Evolutionary conservation across 23 tunicate genomes (phyloP).

Genomic region (Trididemnum clinides): DNA sequence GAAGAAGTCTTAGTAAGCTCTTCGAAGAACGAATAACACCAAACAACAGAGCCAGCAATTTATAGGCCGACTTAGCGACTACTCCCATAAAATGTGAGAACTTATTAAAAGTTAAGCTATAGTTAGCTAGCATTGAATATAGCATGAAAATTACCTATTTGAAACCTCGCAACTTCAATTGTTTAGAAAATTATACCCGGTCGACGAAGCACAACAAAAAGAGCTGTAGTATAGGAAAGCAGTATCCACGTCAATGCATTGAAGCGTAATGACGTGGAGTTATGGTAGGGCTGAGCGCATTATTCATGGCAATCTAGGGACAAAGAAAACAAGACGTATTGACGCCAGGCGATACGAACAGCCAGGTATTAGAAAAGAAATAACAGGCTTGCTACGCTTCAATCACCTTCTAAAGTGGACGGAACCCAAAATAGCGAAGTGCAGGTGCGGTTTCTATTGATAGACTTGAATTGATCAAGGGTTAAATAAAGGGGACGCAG

Average conservation of each 20-base stretch:
- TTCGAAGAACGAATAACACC: too few species aligned
- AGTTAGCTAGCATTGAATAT: too few species aligned
- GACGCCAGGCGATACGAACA: background rate
- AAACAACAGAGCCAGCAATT: too few species aligned
- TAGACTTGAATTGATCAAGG: background rate
- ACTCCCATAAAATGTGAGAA: too few species aligned
- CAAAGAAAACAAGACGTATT: background rate
- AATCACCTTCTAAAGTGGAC: background rate
- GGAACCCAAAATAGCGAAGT: background rate
- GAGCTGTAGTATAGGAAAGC: background rate
- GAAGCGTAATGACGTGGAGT: background rate
- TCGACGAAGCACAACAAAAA: background rate
- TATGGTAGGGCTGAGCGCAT: background rate
- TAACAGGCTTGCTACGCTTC: constrained; percentile 1
- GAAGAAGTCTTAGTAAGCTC: too few species aligned
- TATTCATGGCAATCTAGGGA: background rate
- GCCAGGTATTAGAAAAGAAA: background rate
- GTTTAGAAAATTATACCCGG: background rate
- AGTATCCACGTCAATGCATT: background rate
- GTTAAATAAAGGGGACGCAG: background rate
- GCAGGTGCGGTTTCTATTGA: background rate
- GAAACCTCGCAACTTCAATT: too few species aligned
- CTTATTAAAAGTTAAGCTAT: too few species aligned
- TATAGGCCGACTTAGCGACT: too few species aligned
- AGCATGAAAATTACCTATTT: too few species aligned